A percentile compares a stretch with the other conserved stretches of the same genome.
These are phyloP conservation scores for Drosophila tanythrix DNA, from an alignment of 2,888 invertebrate species.

Conservation along the genomic window DNA sequence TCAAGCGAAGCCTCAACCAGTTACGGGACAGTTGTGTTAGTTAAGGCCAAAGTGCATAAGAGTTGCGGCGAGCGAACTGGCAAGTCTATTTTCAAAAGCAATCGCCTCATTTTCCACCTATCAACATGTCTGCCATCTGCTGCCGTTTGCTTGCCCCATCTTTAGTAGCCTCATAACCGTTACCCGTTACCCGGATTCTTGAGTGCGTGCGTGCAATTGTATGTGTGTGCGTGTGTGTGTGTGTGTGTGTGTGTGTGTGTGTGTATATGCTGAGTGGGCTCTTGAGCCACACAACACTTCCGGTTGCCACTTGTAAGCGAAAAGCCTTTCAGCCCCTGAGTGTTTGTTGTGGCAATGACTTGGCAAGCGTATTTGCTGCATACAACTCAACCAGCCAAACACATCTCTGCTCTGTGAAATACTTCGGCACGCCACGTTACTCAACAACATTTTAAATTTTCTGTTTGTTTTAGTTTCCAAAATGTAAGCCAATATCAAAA, in stretches of 20 bases:
- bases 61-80: conserved; percentile 30
- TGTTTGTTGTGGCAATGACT: conserved; percentile 71
- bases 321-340: conserved; percentile 80
- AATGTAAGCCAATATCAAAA: background rate
- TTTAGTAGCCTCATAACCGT: conserved; percentile 1
- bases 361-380: conserved; percentile 49
- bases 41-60: conserved; percentile 35
- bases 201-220: conserved; percentile 22
- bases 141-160: conserved; percentile 5
- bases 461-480: background rate
- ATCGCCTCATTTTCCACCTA: conserved; percentile 80
- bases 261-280: conserved; percentile 67
- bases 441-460: background rate
- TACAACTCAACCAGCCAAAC: conserved; percentile 22
- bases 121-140: conserved; percentile 76
- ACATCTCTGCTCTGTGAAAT: background rate
- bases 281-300: conserved; percentile 80
- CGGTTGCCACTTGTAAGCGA: conserved; percentile 77
- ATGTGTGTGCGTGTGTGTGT: conserved; percentile 17
- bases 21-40: conserved; percentile 8
- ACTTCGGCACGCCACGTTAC: too few relatives aligned
- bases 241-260: conserved; percentile 24
- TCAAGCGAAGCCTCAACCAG: conserved; percentile 22
- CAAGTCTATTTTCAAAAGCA: conserved; percentile 64
- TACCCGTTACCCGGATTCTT: background rate